These are phyloP conservation scores for Erythrocercus mccallii DNA, from an alignment of 2,113 vertebrate species.

Conservation along the genomic window DNA sequence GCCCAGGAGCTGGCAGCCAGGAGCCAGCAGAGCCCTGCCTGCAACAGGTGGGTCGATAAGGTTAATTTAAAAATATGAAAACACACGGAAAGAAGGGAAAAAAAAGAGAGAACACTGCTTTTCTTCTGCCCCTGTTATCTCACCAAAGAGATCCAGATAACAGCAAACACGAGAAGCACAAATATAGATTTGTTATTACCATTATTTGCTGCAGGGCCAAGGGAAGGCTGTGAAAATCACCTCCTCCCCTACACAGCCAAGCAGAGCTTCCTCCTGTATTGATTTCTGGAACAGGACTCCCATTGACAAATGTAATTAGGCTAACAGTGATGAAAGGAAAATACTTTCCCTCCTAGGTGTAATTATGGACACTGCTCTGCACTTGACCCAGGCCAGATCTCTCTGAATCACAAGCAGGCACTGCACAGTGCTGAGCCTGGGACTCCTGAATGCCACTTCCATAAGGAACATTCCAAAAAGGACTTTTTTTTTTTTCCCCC, in stretches of 20 bases:
- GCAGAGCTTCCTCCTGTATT: not conserved
- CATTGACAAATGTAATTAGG: slow-evolving; percentile 6
- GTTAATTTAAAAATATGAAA: slow-evolving; percentile 20
- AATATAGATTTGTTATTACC: slow-evolving; percentile 34
- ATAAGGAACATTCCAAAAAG: not conserved
- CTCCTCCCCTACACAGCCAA: not conserved
- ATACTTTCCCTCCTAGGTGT: not conserved
- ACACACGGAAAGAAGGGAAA: not conserved
- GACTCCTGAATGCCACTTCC: not conserved
- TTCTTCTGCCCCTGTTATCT: not conserved
- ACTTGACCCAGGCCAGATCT: not conserved
- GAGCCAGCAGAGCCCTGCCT: not conserved
- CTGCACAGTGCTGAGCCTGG: not conserved
- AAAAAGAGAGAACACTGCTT: not conserved
- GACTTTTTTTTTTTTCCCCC: not conserved
- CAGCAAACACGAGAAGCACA: not conserved
- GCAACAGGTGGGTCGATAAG: not conserved
- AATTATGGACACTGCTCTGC: not conserved
- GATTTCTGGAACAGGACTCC: slow-evolving; percentile 21
- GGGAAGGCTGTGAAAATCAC: not conserved
- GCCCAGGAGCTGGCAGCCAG: not conserved
- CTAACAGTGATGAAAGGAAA: not conserved
- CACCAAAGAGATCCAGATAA: not conserved
- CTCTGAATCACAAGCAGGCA: not conserved
- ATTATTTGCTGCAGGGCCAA: not conserved